Base-by-base conservation (phyloP, 2,888 invertebrate genomes). In the Drosophila cognata region DNA sequence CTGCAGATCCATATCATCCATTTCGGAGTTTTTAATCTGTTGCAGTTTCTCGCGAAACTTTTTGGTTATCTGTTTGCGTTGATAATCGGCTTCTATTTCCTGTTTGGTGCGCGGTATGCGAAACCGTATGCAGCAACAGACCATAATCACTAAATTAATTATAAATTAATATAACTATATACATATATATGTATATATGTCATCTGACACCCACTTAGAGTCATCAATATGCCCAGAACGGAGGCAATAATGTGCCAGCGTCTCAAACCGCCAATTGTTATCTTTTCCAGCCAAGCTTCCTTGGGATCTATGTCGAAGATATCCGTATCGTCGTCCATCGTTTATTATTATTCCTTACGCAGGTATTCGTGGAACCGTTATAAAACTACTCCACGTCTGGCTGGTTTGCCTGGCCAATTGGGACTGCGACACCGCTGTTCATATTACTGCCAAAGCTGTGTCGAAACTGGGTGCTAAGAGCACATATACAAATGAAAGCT, bases 91-190 rank as follows among this genome's bases (percentile, higher is more conserved):
- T 92, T 98, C 98, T 76, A 99, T 98, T 93, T 98, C 98, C 93
- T 98, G 98, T 92, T 98, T 98, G 0, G 98, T 98, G 62, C 98
- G 94, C 1, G 98, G 98, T 81, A 99, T 97, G 43, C 98, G 96
- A 93, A 98, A 97, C 80, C 97, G 96, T 88, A 98, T 95, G 91
- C 98, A 98, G 92, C 98, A 98, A 92, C 98, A 98, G 62, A 98
- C 94, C 91, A 97, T 95, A 77, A 98, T 95, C 73, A 97, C 97
- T 97, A 91, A 51, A 64, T 69, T 13, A 55, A 29, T 29, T 29
- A 21, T 46, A 11, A 29, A n/a, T 51, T 38, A 36, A 48, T 35
- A 48, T 58, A 55, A 21, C 21, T 21, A 21, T 21, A 21, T 21
- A 21, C 21, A 21, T 21, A 21, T 21, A 21, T 10, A 13, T 4